Evolutionary conservation across 2,797 vertebrate species (phyloP).

Genomic region (Takifugu ocellatus): DNA sequence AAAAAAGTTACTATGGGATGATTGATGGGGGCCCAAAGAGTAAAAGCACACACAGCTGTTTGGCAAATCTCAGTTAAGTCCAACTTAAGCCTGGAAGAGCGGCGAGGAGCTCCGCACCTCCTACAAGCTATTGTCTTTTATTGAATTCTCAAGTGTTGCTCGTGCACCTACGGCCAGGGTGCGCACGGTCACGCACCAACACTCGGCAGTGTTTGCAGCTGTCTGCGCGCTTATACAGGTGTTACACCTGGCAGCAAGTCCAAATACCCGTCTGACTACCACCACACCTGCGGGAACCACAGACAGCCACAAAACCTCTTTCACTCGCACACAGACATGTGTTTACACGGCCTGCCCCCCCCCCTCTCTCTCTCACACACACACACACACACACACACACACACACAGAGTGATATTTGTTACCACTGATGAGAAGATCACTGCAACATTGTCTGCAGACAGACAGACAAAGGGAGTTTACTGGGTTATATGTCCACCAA

Average conservation of each 20-base stretch:
- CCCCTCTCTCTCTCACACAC: too few relatives aligned
- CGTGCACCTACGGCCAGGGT: background rate
- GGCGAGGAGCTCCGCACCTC: too few relatives aligned
- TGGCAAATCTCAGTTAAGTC: too few relatives aligned
- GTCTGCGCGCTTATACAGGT: conserved; percentile 47
- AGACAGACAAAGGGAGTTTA: conserved; percentile 16
- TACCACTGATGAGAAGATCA: background rate
- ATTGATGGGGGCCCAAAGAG: too few relatives aligned
- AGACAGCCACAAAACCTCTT: conserved; percentile 43
- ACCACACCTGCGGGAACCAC: conserved; percentile 64
- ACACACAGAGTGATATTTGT: background rate
- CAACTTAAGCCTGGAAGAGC: too few relatives aligned
- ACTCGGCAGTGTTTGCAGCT: background rate
- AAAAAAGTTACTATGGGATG: too few relatives aligned
- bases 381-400: conserved; percentile 9
- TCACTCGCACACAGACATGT: conserved; percentile 25
- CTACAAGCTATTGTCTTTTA: too few relatives aligned
- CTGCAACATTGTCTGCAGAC: background rate
- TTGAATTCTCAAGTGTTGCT: too few relatives aligned
- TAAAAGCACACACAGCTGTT: too few relatives aligned
- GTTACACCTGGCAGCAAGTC: conserved; percentile 45
- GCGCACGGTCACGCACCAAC: conserved; percentile 1
- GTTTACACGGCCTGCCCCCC: too few relatives aligned
- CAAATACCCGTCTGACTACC: conserved; percentile 29
- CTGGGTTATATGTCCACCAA: background rate